A percentile compares a stretch with the other conserved stretches of the same genome.
Evolutionary conservation across 2,113 vertebrate species (phyloP).

Genomic region (Cheirogaleus medius): DNA sequence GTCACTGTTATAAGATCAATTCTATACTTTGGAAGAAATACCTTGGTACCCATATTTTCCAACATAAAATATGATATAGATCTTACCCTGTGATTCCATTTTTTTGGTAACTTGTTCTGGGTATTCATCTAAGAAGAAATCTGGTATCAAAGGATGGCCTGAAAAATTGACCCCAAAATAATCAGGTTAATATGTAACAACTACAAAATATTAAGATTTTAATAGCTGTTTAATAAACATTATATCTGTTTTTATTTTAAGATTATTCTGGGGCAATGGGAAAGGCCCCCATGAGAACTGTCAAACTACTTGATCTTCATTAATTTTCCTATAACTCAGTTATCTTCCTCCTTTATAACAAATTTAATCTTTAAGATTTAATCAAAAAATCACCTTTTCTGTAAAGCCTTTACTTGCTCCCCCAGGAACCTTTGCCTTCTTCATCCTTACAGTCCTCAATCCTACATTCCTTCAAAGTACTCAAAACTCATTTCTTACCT

Average conservation of each 20-base stretch:
- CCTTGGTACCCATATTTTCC: not conserved
- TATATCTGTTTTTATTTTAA: not conserved
- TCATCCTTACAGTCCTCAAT: not conserved
- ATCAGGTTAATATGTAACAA: slow-evolving; percentile 17
- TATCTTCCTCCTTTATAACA: not conserved
- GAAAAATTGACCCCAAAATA: slow-evolving; percentile 62
- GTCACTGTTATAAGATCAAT: not conserved
- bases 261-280: not conserved
- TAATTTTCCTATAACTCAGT: slow-evolving; percentile 18
- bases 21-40: slow-evolving; percentile 33
- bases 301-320: not conserved
- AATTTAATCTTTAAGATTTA: slow-evolving; percentile 32
- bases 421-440: not conserved
- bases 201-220: not conserved
- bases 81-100: slow-evolving; percentile 86
- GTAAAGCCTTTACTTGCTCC: not conserved
- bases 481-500: not conserved
- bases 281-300: not conserved
- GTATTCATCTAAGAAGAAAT: slow-evolving; percentile 95
- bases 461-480: not conserved
- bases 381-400: not conserved
- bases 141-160: slow-evolving; percentile 95
- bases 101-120: slow-evolving; percentile 75
- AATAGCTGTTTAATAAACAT: slow-evolving; percentile 28
- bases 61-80: slow-evolving; percentile 24